These are phyloP conservation scores for Equus przewalskii DNA, from an alignment of 2,113 vertebrate genomes.

Conservation along the genomic window DNA sequence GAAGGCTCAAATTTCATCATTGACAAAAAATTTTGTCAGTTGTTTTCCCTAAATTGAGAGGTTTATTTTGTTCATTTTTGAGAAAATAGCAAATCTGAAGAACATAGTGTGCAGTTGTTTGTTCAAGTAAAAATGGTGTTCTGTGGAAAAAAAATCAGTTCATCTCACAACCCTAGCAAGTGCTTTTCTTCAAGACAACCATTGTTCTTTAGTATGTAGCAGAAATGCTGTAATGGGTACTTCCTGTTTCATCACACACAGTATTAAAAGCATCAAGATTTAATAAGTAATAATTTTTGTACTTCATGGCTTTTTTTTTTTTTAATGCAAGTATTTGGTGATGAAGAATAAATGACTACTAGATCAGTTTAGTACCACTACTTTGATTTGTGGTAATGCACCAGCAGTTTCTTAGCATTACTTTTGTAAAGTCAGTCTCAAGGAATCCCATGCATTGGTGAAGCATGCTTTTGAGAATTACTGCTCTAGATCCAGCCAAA, in stretches of 20 bases:
- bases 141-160: background rate
- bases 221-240: background rate
- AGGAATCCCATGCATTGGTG: background rate
- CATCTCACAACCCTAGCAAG: background rate
- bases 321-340: background rate
- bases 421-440: background rate
- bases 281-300: background rate
- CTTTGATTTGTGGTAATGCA: background rate
- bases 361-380: background rate
- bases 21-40: background rate
- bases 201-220: background rate
- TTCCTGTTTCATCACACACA: background rate
- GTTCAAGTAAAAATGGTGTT: background rate
- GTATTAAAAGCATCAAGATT: background rate
- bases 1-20: background rate
- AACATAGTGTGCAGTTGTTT: background rate
- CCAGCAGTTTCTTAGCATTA: background rate
- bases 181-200: background rate
- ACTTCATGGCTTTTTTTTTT: background rate
- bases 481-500: background rate
- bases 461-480: background rate
- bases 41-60: background rate
- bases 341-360: background rate
- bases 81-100: background rate
- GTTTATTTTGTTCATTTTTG: background rate